Base-by-base conservation (phyloP, 2,888 invertebrate species). In the Thymelicus lineola region DNA sequence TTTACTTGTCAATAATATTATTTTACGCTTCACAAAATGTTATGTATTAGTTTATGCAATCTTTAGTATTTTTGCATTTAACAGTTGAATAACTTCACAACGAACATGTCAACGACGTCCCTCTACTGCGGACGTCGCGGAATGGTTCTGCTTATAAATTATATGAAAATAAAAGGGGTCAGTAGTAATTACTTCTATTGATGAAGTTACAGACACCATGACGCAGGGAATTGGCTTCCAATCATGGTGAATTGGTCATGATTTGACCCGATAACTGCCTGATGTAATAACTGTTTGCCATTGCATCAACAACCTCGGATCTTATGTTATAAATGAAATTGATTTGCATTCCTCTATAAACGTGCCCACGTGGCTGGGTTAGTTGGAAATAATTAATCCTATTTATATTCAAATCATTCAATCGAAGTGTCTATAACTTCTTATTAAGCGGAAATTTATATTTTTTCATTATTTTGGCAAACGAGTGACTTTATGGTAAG, bases 241-340 rank as follows among this genome's bases (percentile, higher is more conserved):
- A 71, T 71, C 20, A 42, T 59, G 35, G 28, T 17, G 63, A 64
- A 71, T 65, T 59, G 64, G 68, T 55, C 15, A 71, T 75, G 74
- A 75, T 70, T 79, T 79, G 76, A 80, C 79, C 78, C 75, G 78
- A 78, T 79, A 79, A 77, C 78, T 66, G 73, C 75, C 82, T 85
- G 88, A 87, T 84, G 91, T 86, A 86, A 91, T 80, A 77, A 77
- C 73, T 85, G 82, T 86, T 89, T 84, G 81, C 82, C 74, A 87
- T 91, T 91, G 91, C 91, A 87, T 91, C 91, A 91, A 73, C 75
- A 15, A 15, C 36, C n/a, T 59, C 14, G 5, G 14, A 35, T 38
- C 7, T 59, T 59, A 15, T 15, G 15, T 15, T 59, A 15, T 58
- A 15, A 59, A 14, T 28, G 55, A 28, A 55, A 55, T 57, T 62